Evolutionary conservation across 2,888 invertebrate genomes (phyloP), one percentile per base, ranked within the genome.

Genomic region (Thereva unica): DNA sequence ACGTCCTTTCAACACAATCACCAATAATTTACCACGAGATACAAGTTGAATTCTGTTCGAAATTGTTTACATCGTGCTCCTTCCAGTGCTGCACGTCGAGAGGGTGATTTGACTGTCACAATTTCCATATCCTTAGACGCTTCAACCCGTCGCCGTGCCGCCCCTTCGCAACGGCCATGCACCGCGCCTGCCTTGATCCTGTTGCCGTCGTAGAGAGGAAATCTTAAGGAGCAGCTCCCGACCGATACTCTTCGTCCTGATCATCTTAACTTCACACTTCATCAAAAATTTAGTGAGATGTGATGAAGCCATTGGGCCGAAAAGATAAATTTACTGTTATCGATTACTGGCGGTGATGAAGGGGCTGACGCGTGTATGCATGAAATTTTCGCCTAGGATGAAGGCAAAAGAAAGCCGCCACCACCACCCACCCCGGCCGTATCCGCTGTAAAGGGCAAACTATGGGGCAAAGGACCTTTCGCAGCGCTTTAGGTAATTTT

Each of bases 251-350:
- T 23, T 5, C 12, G 6, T 50, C 23, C 63, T 41, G 56, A 66
- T 66, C 66, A 57, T 57, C 50, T 66, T 57, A 9, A 52, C 57
- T 52, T 57, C 49, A 57, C 44, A 66, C 67, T 67, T 64, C 64
- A 67, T 67, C 67, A 64, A 67, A 64, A 67, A 67, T 67, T 67
- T 57, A 57, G 57, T 50, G 67, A 67, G 64, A 64, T 67, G 67
- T 67, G 67, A 64, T 64, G 56, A 67, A 67, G 57, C 64, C 64
- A 67, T 64, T 67, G 67, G 64, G 42, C 64, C 57, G 67, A 67
- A 64, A 67, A 67, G 67, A 67, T 67, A 67, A 67, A 67, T 67
- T 67, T 57, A 12, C 40, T 45, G 55, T 41, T 49, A 40, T 53
- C n/a, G 54, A n/a, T 40, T 37, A 35, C 47, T 49, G 44, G 35